Conservation (phyloP, 2,113 vertebrate genomes). For the Notiomystis cincta region DNA sequence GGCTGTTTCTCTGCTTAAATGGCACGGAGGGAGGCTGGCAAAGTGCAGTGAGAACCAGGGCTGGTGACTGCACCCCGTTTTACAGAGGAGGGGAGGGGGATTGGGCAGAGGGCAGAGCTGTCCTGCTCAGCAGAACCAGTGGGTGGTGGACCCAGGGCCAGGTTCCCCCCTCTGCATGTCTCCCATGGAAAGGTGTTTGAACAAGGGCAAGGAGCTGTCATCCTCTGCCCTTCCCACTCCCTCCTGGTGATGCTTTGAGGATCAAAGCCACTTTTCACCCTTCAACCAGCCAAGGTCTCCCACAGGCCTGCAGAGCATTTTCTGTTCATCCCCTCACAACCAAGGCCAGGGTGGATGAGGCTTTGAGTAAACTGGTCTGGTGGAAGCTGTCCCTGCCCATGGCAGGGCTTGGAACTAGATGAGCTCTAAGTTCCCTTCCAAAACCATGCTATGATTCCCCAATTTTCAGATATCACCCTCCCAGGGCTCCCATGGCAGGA, state of each 20-base stretch:
- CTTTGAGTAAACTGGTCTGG: background rate
- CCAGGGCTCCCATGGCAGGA: rapidly evolving
- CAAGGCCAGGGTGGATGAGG: background rate
- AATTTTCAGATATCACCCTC: background rate
- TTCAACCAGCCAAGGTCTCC: background rate
- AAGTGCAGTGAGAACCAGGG: rapidly evolving
- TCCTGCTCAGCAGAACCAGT: background rate
- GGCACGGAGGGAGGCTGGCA: rapidly evolving
- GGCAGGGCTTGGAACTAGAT: background rate
- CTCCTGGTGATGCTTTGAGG: background rate
- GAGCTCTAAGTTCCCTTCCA: background rate
- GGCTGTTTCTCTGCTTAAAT: background rate
- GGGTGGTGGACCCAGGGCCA: background rate
- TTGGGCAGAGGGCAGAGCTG: background rate
- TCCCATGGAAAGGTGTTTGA: background rate
- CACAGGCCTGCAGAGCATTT: background rate
- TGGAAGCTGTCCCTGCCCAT: background rate
- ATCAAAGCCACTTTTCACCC: background rate
- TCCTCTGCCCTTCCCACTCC: background rate
- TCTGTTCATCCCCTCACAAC: background rate
- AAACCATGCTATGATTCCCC: background rate
- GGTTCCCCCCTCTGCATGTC: rapidly evolving
- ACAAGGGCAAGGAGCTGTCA: rapidly evolving
- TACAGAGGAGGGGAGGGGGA: background rate
- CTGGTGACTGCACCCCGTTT: background rate